Evolutionary conservation across 2,113 vertebrate species (phyloP), one percentile per base, ranked within the genome.

Genomic region (Lanius collurio): DNA sequence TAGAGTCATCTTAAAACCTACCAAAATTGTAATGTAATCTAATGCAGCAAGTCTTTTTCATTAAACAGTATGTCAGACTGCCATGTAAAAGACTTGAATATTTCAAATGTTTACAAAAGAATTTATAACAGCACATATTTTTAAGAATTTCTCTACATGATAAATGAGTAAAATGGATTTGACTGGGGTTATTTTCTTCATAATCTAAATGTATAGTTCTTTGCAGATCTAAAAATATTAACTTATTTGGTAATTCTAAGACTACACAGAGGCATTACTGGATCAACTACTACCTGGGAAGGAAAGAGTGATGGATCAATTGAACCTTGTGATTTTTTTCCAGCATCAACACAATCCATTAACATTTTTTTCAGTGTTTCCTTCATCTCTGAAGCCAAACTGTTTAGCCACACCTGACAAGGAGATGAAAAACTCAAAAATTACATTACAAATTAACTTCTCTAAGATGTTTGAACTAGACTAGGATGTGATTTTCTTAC

Each of bases 301-400:
- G 99, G 99, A 88, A 98, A 99, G 13, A 97, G 97, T 0, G 98
- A 98, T 15, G 99, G 99, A 95, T 99, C 99, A 52, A 99, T 92
- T 10, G 96, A 97, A 71, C 97, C 97, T 68, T 97, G 97, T 10
- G 98, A 98, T 90, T 97, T 98, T 95, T 88, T 98, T 47, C 98
- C 99, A 85, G 97, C 96, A n/a, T 97, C 93, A 85, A 99, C 52
- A 96, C 99, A 99, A 91, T 99, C 98, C 75, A 96, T 96, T 86
- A 99, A 97, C 91, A 99, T 96, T 49, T 98, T 97, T 90, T 99
- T 99, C 96, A 99, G 94, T 12, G 99, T 99, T 13, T 98, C 98
- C 94, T 99, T 99, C 99, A 99, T 99, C 97, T 99, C 98, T n/a
- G 95, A 96, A 79, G 99, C 98, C 84, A 99, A 98, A 89, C 97